A percentile compares a stretch with the other conserved stretches of the same genome.
Evolutionary conservation across 2,797 vertebrate species (phyloP).

Genomic region (Pteropus rufus): DNA sequence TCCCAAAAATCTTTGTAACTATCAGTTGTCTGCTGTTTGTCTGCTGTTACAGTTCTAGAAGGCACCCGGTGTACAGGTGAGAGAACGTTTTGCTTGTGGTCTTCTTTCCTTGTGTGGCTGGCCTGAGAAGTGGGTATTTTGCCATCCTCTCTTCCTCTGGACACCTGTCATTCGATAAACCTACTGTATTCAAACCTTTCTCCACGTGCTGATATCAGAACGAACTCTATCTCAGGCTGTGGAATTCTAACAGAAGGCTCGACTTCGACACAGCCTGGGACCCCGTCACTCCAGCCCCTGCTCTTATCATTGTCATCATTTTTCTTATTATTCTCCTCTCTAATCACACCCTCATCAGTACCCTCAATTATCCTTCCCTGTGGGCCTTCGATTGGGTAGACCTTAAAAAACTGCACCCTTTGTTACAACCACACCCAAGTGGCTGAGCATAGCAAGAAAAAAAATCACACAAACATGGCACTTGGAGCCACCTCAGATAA

Average conservation of each 20-base stretch:
- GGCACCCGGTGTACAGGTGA: not conserved
- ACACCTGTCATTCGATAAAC: fast-evolving
- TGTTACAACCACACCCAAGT: not conserved
- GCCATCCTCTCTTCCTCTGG: not conserved
- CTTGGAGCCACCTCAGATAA: not conserved
- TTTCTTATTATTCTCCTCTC: not conserved
- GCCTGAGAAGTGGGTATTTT: not conserved
- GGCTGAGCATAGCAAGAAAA: not conserved
- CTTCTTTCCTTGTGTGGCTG: not conserved
- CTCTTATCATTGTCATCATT: not conserved
- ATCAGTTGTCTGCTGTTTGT: not conserved
- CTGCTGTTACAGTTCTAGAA: not conserved
- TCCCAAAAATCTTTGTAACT: not conserved
- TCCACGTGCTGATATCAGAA: not conserved
- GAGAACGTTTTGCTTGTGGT: not conserved
- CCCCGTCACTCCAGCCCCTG: fast-evolving
- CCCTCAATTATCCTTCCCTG: not conserved
- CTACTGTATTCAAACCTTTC: not conserved
- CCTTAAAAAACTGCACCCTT: not conserved
- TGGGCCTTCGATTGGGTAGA: not conserved
- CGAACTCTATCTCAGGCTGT: not conserved
- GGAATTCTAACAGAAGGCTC: not conserved
- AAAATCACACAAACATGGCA: not conserved
- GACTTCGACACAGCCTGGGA: not conserved
- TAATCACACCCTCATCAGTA: not conserved